Conservation (phyloP, 2,113 vertebrate genomes). For the Lophotis ruficrista region DNA sequence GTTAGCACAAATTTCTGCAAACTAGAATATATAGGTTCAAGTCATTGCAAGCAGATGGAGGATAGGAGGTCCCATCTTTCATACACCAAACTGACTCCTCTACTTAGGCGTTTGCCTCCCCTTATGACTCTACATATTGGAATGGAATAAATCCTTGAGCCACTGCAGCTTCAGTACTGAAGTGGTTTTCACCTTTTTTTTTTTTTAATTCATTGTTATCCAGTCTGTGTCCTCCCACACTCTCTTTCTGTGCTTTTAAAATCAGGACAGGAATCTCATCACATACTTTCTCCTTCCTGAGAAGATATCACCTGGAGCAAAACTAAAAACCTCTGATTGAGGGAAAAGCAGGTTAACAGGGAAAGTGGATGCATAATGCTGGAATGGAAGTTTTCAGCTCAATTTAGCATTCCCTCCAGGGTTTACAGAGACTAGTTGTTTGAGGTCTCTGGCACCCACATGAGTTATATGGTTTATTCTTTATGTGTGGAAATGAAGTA, state of each 20-base stretch:
- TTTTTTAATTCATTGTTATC: neutral
- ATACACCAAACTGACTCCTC: neutral
- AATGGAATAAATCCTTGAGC: neutral
- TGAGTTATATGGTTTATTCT: conserved; percentile 8
- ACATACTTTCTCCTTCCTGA: neutral
- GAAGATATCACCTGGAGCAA: conserved; percentile 5
- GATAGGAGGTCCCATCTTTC: neutral
- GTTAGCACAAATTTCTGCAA: neutral
- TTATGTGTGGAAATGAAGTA: conserved; percentile 23
- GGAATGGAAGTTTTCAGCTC: conserved; percentile 59
- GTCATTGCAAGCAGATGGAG: conserved; percentile 16
- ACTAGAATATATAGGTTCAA: neutral
- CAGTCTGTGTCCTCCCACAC: neutral
- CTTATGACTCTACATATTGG: neutral
- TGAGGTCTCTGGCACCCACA: neutral
- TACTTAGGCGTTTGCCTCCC: neutral
- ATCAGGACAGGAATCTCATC: neutral
- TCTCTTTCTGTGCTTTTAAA: neutral
- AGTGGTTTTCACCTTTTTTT: neutral
- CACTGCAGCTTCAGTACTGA: neutral
- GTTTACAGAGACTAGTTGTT: neutral
- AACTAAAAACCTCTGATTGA: neutral
- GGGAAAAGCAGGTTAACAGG: conserved; percentile 31
- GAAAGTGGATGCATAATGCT: conserved; percentile 15
- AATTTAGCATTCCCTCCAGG: conserved; percentile 44